Conservation (phyloP, 2,113 vertebrate genomes). For the Terrapene triunguis region DNA sequence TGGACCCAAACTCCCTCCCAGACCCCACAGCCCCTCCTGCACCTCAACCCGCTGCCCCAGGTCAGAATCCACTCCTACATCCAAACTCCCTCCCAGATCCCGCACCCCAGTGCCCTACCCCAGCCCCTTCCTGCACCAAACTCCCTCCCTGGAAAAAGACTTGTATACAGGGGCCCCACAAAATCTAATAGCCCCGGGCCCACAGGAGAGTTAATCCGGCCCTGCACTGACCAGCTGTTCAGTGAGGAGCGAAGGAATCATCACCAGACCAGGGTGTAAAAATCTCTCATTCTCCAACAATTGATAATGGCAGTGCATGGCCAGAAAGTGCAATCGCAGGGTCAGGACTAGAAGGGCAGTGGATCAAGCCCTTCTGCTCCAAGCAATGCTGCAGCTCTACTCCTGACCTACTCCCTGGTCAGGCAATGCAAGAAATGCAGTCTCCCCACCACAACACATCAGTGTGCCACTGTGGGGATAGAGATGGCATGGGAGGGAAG, state of each 20-base stretch:
- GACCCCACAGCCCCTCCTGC: too few species aligned
- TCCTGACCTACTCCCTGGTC: background rate
- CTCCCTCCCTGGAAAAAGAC: too few species aligned
- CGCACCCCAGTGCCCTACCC: too few species aligned
- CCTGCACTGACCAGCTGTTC: background rate
- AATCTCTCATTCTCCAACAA: background rate
- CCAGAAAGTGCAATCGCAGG: background rate
- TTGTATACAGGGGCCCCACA: too few species aligned
- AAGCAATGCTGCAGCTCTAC: background rate
- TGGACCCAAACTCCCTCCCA: too few species aligned
- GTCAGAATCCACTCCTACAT: too few species aligned
- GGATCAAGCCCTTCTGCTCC: background rate
- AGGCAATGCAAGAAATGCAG: background rate
- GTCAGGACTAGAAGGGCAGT: background rate
- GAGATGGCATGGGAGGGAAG: background rate
- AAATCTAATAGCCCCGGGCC: too few species aligned
- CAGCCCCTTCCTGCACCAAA: too few species aligned
- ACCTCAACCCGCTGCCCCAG: too few species aligned
- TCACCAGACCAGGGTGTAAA: background rate
- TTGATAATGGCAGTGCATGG: background rate
- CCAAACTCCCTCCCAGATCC: too few species aligned
- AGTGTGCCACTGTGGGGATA: background rate
- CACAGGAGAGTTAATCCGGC: too few species aligned
- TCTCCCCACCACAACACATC: background rate
- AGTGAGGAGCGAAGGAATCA: background rate